Evolutionary conservation across 2,888 invertebrate species (phyloP).

Genomic region (Noctua fimbriata): DNA sequence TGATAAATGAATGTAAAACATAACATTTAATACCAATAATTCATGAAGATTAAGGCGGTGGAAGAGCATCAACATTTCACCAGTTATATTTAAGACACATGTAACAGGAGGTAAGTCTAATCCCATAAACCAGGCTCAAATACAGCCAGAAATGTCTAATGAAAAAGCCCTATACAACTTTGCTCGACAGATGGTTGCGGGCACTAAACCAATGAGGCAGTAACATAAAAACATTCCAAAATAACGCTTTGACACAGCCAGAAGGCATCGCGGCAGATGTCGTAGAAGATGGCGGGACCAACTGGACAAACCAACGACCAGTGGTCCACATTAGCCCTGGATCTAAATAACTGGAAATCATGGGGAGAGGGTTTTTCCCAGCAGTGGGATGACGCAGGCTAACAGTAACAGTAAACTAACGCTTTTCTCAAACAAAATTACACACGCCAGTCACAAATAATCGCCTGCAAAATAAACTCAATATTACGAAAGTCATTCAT

Average conservation of each 20-base stretch:
- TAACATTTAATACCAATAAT: not conserved
- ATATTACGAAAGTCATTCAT: constrained; percentile 77
- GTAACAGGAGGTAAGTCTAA: not conserved
- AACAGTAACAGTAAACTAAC: not conserved
- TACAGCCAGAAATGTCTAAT: not conserved
- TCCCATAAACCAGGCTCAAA: not conserved
- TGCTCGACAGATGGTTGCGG: not conserved
- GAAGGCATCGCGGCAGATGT: not conserved
- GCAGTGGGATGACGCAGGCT: not conserved
- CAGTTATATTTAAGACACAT: not conserved
- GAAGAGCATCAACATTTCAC: not conserved
- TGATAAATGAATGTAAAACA: not conserved
- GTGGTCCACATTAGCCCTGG: no score
- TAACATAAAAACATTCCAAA: not conserved
- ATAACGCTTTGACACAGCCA: not conserved
- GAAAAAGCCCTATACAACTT: not conserved
- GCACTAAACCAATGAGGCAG: not conserved
- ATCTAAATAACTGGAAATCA: not conserved
- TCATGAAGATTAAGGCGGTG: not conserved
- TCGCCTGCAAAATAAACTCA: constrained; percentile 26
- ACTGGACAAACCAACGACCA: no score
- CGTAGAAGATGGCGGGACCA: not conserved
- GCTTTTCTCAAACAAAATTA: no score
- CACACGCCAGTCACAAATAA: constrained; percentile 14
- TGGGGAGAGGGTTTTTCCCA: not conserved